Conservation (phyloP, 2,888 invertebrate species). For the Parnassius orleans region DNA sequence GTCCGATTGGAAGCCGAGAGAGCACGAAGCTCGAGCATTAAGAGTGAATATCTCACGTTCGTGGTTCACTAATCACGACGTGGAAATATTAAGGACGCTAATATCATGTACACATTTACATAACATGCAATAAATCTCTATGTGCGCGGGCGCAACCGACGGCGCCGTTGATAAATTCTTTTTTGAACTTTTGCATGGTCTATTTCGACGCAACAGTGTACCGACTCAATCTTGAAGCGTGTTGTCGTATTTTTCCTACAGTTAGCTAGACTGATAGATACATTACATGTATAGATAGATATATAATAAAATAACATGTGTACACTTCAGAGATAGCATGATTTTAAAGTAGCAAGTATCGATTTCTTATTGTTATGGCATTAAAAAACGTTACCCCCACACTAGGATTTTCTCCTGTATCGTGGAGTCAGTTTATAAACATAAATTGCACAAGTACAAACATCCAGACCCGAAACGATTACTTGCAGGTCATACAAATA, state of each 20-base stretch:
- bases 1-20: slow-evolving; percentile 40
- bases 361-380: too few relatives aligned
- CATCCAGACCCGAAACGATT: too few relatives aligned
- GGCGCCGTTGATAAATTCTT: slow-evolving; percentile 70
- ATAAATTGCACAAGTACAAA: too few relatives aligned
- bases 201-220: slow-evolving; percentile 52
- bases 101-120: slow-evolving; percentile 77
- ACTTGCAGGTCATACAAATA: too few relatives aligned
- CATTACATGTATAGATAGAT: too few relatives aligned
- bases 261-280: neutral
- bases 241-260: slow-evolving; percentile 2
- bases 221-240: slow-evolving; percentile 36
- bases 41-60: slow-evolving; percentile 64
- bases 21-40: slow-evolving; percentile 52
- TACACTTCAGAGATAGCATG: too few relatives aligned
- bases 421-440: too few relatives aligned
- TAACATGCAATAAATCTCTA: slow-evolving; percentile 75
- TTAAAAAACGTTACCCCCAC: too few relatives aligned
- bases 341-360: too few relatives aligned
- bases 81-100: slow-evolving; percentile 77
- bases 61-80: slow-evolving; percentile 68
- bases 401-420: too few relatives aligned
- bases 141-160: slow-evolving; percentile 52
- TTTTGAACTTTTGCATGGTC: slow-evolving; percentile 62
- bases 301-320: too few relatives aligned